Conservation (phyloP, 2,888 invertebrate species). For the Lagria hirta region DNA sequence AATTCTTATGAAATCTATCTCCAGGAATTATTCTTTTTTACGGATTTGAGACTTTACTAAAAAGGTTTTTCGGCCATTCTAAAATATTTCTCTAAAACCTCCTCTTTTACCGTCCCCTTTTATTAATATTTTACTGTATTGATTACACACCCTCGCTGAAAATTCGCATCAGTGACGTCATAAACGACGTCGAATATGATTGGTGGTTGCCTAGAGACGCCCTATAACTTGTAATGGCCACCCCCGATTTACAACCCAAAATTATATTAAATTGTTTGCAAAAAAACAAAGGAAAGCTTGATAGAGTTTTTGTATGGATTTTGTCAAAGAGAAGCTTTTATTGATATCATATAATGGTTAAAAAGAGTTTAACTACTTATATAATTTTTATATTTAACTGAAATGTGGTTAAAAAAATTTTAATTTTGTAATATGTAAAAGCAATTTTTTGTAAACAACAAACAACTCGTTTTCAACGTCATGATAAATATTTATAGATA, state of each 20-base stretch:
- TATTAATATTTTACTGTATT: conserved; percentile 44
- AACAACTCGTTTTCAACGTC: conserved; percentile 18
- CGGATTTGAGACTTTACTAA: background rate
- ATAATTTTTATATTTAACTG: too few species aligned
- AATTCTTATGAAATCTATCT: too few species aligned
- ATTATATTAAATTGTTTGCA: conserved; percentile 27
- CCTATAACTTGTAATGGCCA: conserved; percentile 49
- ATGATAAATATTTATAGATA: conserved; percentile 18
- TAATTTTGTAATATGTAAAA: background rate
- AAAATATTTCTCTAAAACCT: too few species aligned
- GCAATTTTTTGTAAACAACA: conserved; percentile 20
- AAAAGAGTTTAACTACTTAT: too few species aligned
- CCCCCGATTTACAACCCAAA: conserved; percentile 32
- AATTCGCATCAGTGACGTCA: conserved; percentile 50
- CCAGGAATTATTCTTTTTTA: too few species aligned
- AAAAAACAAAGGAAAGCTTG: conserved; percentile 9
- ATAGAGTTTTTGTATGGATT: conserved; percentile 2
- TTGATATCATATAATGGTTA: too few species aligned
- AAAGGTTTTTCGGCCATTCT: conserved; percentile 18
- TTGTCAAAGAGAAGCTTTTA: too few species aligned
- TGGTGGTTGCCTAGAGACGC: conserved; percentile 54
- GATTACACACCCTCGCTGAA: conserved; percentile 45
- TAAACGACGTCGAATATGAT: conserved; percentile 51
- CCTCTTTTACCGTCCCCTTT: conserved; percentile 32
- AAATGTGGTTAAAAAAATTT: background rate